Percentiles rank a stretch among this genome's conserved stretches.
Evolutionary conservation across 2,888 invertebrate species (phyloP).

Genomic region (Gymnocheta viridis): DNA sequence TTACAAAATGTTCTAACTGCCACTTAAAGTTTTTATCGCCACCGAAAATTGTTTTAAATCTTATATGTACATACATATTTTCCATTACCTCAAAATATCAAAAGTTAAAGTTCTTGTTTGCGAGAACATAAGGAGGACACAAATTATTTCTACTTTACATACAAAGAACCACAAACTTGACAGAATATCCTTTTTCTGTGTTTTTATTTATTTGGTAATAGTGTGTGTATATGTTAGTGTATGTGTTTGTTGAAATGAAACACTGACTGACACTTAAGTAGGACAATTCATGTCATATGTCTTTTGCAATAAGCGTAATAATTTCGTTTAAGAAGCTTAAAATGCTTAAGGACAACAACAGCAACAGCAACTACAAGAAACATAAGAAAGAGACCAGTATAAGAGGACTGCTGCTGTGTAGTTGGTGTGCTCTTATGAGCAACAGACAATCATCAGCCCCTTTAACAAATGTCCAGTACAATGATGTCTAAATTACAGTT

Average conservation of each 20-base stretch:
- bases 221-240: neutral
- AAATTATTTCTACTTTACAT: constrained; percentile 32
- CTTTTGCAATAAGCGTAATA: constrained; percentile 67
- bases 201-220: neutral
- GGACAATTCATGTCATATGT: constrained; percentile 65
- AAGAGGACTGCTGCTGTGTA: neutral
- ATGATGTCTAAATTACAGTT: constrained; percentile 50
- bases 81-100: neutral
- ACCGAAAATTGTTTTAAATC: neutral
- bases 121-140: neutral
- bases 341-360: constrained; percentile 26
- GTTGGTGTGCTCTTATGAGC: neutral
- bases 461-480: constrained; percentile 55
- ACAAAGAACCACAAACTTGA: constrained; percentile 54
- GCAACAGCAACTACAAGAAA: neutral
- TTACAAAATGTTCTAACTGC: neutral
- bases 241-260: neutral
- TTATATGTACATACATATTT: too few species aligned
- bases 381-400: neutral
- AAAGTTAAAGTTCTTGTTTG: neutral
- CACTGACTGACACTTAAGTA: constrained; percentile 52
- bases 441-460: constrained; percentile 50
- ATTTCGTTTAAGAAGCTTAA: constrained; percentile 64
- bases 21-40: neutral
- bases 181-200: constrained; percentile 41